Percentiles rank a stretch among this genome's conserved stretches.
These are phyloP conservation scores for Marmota flaviventris DNA, from an alignment of 2,113 vertebrate genomes.

Conservation along the genomic window DNA sequence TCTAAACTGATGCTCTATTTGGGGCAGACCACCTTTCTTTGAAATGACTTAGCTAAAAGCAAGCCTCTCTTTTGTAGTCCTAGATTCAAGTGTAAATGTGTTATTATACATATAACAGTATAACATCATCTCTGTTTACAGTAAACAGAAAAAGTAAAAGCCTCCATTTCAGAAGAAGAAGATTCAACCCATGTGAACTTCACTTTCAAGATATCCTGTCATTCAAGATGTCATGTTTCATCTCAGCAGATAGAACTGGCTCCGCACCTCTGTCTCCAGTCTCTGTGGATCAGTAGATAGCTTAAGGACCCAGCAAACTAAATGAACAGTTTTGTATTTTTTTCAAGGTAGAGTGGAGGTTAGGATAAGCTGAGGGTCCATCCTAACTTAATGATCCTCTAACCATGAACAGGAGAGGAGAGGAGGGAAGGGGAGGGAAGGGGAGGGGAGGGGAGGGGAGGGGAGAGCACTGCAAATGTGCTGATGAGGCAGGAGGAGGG, in stretches of 20 bases:
- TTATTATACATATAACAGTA: background rate
- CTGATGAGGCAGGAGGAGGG: background rate
- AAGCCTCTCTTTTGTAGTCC: background rate
- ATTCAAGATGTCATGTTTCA: background rate
- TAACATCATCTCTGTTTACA: background rate
- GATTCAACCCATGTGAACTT: background rate
- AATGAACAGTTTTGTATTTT: background rate
- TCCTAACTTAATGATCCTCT: background rate
- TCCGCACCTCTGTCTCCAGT: background rate
- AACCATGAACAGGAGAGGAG: background rate
- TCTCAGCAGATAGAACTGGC: background rate
- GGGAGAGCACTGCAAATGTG: background rate
- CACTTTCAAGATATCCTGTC: background rate
- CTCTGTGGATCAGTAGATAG: background rate
- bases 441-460: no score
- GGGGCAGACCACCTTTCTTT: background rate
- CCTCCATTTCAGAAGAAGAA: background rate
- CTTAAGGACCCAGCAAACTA: background rate
- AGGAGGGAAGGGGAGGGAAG: no score
- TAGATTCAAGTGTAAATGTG: slow-evolving; percentile 10
- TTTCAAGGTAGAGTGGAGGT: background rate
- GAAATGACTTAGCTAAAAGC: slow-evolving; percentile 25
- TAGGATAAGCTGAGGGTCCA: background rate
- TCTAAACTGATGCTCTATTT: background rate
- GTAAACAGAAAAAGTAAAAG: slow-evolving; percentile 10